Evolutionary conservation across 30 jellyfish, hydroid and myxozoan species (phyloP).

Genomic region (Haliclystus octoradiatus): DNA sequence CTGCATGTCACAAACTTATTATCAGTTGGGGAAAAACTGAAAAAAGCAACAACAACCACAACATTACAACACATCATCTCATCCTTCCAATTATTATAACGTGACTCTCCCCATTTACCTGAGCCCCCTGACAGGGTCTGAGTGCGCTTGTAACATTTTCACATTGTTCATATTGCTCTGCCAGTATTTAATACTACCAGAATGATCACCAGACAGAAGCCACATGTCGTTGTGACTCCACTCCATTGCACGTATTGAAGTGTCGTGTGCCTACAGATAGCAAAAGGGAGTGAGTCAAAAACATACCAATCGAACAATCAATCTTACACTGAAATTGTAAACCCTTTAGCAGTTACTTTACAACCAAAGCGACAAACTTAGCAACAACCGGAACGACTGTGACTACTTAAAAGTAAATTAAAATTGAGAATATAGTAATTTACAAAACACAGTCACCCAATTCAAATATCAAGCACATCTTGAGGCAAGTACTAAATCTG

Average conservation of each 20-base stretch:
- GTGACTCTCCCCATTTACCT: slow-evolving; percentile 78
- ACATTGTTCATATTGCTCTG: slow-evolving; percentile 93
- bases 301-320: too few species aligned
- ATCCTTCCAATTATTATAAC: neutral
- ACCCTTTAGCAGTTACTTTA: too few species aligned
- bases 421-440: too few species aligned
- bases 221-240: slow-evolving; percentile 97
- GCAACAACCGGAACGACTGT: too few species aligned
- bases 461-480: too few species aligned
- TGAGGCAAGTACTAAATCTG: too few species aligned
- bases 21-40: slow-evolving; percentile 97
- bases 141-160: slow-evolving; percentile 73
- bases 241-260: slow-evolving; percentile 92
- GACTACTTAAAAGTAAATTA: too few species aligned
- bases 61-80: neutral
- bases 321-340: too few species aligned
- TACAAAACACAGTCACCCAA: too few species aligned
- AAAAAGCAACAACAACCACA: neutral
- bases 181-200: slow-evolving; percentile 91
- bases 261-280: slow-evolving; percentile 79
- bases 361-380: too few species aligned
- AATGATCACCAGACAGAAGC: slow-evolving; percentile 91
- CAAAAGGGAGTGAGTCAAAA: too few species aligned
- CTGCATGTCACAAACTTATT: slow-evolving; percentile 95
- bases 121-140: slow-evolving; percentile 92